Percentiles rank a stretch among this genome's conserved stretches.
phyloP scores from a whole-genome alignment of 1,140 invertebrate species.

The Coptotermes formosanus region DNA sequence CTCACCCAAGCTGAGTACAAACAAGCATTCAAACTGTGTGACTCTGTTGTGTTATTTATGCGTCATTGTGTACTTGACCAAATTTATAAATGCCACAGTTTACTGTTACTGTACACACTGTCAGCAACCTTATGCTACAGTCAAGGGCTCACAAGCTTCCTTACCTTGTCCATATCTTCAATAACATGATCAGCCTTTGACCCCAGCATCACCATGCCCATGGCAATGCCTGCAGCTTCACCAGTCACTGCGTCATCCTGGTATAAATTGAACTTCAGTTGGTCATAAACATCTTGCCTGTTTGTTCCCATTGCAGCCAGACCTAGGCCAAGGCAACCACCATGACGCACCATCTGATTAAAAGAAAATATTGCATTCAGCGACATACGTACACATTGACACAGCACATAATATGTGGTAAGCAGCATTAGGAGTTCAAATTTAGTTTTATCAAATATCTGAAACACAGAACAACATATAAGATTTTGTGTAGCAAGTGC shows the following conservation, averaged over 20 bases:
- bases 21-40: too few relatives aligned
- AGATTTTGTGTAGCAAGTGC: too few relatives aligned
- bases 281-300: conserved; percentile 90
- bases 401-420: background rate
- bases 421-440: background rate
- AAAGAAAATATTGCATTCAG: background rate
- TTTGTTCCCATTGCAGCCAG: conserved; percentile 97
- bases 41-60: too few relatives aligned
- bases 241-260: conserved; percentile 99
- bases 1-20: too few relatives aligned
- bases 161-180: conserved; percentile 90
- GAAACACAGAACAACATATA: too few relatives aligned
- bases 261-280: conserved; percentile 94
- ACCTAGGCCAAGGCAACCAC: conserved; percentile 94
- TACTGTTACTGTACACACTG: too few relatives aligned
- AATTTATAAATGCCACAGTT: too few relatives aligned
- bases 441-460: too few relatives aligned
- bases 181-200: conserved; percentile 86
- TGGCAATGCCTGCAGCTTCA: conserved; percentile 95
- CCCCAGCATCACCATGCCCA: conserved; percentile 98
- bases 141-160: conserved; percentile 36
- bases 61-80: too few relatives aligned
- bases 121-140: too few relatives aligned
- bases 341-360: conserved; percentile 83
- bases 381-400: background rate